Conservation (phyloP, 2,888 invertebrate genomes). For the Baronia brevicornis region DNA sequence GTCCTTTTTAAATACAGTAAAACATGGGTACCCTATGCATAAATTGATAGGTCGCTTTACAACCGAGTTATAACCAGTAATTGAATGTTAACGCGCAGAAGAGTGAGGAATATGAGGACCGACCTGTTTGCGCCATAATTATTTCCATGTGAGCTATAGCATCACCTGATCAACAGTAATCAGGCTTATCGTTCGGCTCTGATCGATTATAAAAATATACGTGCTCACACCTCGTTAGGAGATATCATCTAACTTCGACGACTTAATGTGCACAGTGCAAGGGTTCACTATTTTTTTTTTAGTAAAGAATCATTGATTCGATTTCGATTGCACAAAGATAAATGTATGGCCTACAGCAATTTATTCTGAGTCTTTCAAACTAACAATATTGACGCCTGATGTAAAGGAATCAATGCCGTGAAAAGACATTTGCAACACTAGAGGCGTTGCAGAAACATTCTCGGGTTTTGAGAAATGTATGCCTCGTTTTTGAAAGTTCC, state of each 20-base stretch:
- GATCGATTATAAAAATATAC: constrained; percentile 8
- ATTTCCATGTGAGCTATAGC: constrained; percentile 39
- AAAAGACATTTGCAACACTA: too few species aligned
- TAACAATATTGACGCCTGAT: too few species aligned
- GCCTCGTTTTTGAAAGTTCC: too few species aligned
- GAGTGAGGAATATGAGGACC: constrained; percentile 32
- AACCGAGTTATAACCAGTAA: constrained; percentile 52
- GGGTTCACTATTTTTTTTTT: too few species aligned
- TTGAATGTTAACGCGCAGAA: constrained; percentile 55
- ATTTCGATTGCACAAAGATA: too few species aligned
- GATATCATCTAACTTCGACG: background rate
- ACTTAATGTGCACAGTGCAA: too few species aligned
- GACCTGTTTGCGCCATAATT: constrained; percentile 40
- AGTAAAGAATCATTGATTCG: too few species aligned
- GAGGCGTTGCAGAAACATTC: too few species aligned
- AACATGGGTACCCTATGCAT: constrained; percentile 35
- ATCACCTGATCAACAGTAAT: constrained; percentile 37
- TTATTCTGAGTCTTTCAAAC: too few species aligned
- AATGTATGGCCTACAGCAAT: too few species aligned
- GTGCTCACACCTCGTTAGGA: constrained; percentile 10
- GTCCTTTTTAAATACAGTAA: background rate
- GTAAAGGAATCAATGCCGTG: too few species aligned
- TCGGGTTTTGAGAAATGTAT: too few species aligned
- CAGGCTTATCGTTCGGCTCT: constrained; percentile 36
- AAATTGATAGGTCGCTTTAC: constrained; percentile 56